These are phyloP conservation scores for Orientallactaga sibirica DNA, from an alignment of 2,797 vertebrate genomes.

Conservation along the genomic window DNA sequence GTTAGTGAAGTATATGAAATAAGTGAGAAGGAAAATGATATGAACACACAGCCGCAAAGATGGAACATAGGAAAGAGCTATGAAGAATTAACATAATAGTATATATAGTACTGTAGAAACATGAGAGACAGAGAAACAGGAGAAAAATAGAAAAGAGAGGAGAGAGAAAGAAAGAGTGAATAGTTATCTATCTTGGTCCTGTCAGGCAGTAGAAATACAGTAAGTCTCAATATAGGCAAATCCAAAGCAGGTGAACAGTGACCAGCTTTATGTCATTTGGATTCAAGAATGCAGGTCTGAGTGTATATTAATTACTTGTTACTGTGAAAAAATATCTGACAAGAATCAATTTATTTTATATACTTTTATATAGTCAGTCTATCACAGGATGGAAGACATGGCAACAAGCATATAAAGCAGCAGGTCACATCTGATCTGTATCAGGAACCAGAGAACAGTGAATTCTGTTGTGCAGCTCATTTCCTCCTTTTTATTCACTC, in stretches of 20 bases:
- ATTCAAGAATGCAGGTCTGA: not conserved
- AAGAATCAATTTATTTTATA: too few species aligned
- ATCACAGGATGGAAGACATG: too few species aligned
- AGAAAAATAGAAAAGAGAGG: not conserved
- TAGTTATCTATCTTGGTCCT: not conserved
- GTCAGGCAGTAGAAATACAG: not conserved
- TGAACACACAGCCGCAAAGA: not conserved
- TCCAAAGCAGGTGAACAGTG: accelerated
- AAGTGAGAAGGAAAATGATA: too few species aligned
- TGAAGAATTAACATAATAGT: not conserved
- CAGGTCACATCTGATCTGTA: too few species aligned
- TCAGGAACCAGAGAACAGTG: too few species aligned
- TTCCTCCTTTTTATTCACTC: too few species aligned
- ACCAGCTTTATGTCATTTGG: not conserved
- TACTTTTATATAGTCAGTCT: too few species aligned
- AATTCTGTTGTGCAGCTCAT: too few species aligned
- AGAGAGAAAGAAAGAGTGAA: not conserved
- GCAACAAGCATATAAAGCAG: too few species aligned
- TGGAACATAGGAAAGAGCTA: not conserved
- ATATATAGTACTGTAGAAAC: not conserved
- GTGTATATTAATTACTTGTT: too few species aligned
- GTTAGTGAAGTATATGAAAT: too few species aligned
- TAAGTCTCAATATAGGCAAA: not conserved
- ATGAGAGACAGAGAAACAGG: not conserved
- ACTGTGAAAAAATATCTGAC: too few species aligned